Percentiles rank a stretch among this genome's conserved stretches.
Conservation (phyloP, 92 coral and sea anemone genomes). For the Epizoanthus ramosus region DNA sequence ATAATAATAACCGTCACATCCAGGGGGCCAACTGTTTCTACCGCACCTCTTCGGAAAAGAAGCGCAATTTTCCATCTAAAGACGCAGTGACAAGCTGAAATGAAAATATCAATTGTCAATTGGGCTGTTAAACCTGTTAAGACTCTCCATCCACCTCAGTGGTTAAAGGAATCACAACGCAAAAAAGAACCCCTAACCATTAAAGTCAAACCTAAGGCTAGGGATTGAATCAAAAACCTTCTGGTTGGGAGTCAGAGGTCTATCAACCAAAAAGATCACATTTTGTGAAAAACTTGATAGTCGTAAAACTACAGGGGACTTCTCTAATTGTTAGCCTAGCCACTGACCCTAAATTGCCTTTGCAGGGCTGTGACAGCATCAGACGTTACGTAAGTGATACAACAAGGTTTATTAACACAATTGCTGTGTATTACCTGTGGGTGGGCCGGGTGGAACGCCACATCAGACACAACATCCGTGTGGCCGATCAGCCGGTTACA, state of each 20-base stretch:
- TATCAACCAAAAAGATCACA: too few relatives aligned
- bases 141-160: too few relatives aligned
- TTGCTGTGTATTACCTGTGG: constrained; percentile 72
- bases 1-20: not conserved
- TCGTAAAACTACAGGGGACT: too few relatives aligned
- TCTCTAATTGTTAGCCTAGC: too few relatives aligned
- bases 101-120: too few relatives aligned
- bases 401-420: not conserved
- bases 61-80: constrained; percentile 83
- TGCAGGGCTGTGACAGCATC: not conserved
- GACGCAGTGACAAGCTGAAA: constrained; percentile 80
- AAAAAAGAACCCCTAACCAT: too few relatives aligned
- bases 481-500: constrained; percentile 92
- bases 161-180: too few relatives aligned
- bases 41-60: constrained; percentile 69
- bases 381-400: not conserved
- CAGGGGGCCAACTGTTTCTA: not conserved
- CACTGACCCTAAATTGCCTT: too few relatives aligned
- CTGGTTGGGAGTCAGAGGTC: not conserved
- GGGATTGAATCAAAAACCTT: too few relatives aligned
- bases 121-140: too few relatives aligned
- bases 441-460: constrained; percentile 83
- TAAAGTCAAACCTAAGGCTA: too few relatives aligned
- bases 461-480: constrained; percentile 92
- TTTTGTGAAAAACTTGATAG: too few relatives aligned